Evolutionary conservation across 1,140 invertebrate genomes (phyloP), one percentile per base, ranked within the genome.

Genomic region (Bombus pyrosoma): DNA sequence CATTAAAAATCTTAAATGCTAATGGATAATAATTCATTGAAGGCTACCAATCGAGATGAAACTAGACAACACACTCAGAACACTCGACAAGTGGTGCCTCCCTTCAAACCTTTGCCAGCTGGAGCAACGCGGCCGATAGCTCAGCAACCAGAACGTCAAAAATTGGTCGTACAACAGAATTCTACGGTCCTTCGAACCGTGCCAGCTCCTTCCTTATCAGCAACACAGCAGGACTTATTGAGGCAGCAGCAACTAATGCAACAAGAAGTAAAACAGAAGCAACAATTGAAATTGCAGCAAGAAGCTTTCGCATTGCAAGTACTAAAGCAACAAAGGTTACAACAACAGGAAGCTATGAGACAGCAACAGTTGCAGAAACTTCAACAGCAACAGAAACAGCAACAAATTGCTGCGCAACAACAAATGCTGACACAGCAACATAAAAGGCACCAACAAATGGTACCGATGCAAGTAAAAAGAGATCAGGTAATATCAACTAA

Each of bases 41-140:
- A 94, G 93, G 87, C 83, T 13, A 74, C 76, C 1, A 90, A 86
- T 81, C 88, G 91, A 8, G 91, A 93, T 13, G 87, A 91, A 3
- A n/a, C 25, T n/a, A 85, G 87, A 13, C 79, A 86, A 43, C 72
- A 59, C 1, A 25, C 86, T n/a, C 74, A 91, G 72, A 85, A 74
- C 39, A 47, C 86, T 68, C 81, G 89, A 28, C 87, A 90, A 71
- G 87, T 88, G 32, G 93, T 98, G 12, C 97, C 97, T 37, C 96
- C 97, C 0, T 98, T 98, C 91, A 97, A 96, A 89, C 97, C 97
- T 0, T 96, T 98, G 83, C 97, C 97, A 64, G 95, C 96, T 3
- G 97, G 97, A 78, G 95, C 93, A 3, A 91, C 92, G 2, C 90
- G 96, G 91, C 88, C 95, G 90, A 89, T 96, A 94, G 86, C 93